Evolutionary conservation across 2,888 invertebrate species (phyloP).

Genomic region (Mamestra brassicae): DNA sequence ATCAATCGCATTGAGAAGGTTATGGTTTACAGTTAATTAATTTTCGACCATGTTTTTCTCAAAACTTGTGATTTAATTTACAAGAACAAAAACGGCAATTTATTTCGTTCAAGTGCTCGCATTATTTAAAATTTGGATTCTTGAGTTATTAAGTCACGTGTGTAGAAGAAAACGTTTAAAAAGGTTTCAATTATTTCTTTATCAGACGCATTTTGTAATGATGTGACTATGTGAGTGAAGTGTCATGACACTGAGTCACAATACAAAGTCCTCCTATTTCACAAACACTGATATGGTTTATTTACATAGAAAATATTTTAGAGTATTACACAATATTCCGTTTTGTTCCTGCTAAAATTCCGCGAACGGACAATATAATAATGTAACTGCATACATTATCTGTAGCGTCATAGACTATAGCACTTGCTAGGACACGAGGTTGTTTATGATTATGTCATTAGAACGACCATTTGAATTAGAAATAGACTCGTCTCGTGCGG

Average conservation of each 20-base stretch:
- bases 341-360: constrained; percentile 48
- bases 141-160: constrained; percentile 31
- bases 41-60: constrained; percentile 14
- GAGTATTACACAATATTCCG: constrained; percentile 63
- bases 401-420: constrained; percentile 49
- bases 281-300: constrained; percentile 67
- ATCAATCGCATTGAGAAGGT: neutral
- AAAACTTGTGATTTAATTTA: constrained; percentile 16
- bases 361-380: constrained; percentile 48
- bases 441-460: constrained; percentile 62
- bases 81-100: constrained; percentile 37
- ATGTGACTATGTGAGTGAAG: constrained; percentile 16
- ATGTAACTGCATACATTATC: constrained; percentile 52
- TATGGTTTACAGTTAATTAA: constrained; percentile 8
- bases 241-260: constrained; percentile 69
- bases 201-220: constrained; percentile 67
- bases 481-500: constrained; percentile 48
- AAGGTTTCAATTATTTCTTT: constrained; percentile 49
- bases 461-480: constrained; percentile 53
- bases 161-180: constrained; percentile 29
- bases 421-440: constrained; percentile 60
- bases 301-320: constrained; percentile 69
- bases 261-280: constrained; percentile 70
- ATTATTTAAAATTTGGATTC: constrained; percentile 40
- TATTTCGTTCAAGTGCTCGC: constrained; percentile 25